A percentile compares a stretch with the other conserved stretches of the same genome.
Conservation (phyloP, 2,113 vertebrate genomes). For the Lepisosteus osseus region DNA sequence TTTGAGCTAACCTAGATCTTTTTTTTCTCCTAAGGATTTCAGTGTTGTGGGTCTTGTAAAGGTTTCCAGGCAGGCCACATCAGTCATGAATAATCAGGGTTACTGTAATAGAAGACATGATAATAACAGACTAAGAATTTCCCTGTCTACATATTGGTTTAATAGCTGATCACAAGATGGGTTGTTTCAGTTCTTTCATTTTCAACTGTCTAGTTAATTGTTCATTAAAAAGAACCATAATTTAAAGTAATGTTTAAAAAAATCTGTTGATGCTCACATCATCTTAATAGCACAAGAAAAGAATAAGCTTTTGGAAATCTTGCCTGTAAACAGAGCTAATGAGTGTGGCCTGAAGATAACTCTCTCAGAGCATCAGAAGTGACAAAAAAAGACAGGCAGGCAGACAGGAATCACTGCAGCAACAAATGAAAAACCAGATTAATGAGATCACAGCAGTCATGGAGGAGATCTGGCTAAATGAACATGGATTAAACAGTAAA, state of each 20-base stretch:
- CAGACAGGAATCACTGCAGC: background rate
- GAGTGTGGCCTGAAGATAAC: background rate
- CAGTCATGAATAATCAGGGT: background rate
- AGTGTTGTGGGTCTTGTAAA: background rate
- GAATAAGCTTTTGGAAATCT: background rate
- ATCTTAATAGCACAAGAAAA: background rate
- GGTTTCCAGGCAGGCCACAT: background rate
- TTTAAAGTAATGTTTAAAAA: too few relatives aligned
- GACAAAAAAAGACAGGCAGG: slow-evolving; percentile 6
- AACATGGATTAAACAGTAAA: background rate
- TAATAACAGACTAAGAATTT: background rate
- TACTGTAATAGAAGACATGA: background rate
- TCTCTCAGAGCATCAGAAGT: background rate
- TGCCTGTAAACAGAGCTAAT: background rate
- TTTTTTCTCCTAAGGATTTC: background rate
- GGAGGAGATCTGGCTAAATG: slow-evolving; percentile 5
- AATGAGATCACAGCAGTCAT: slow-evolving; percentile 3
- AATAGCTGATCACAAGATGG: background rate
- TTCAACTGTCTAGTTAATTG: background rate
- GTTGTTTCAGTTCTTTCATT: background rate
- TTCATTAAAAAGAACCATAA: background rate
- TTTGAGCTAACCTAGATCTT: background rate
- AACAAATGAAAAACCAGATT: background rate
- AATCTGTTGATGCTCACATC: background rate
- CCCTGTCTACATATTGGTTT: background rate